Conservation (phyloP, 30 jellyfish, hydroid and myxozoan species). For the Aurelia coerulea region DNA sequence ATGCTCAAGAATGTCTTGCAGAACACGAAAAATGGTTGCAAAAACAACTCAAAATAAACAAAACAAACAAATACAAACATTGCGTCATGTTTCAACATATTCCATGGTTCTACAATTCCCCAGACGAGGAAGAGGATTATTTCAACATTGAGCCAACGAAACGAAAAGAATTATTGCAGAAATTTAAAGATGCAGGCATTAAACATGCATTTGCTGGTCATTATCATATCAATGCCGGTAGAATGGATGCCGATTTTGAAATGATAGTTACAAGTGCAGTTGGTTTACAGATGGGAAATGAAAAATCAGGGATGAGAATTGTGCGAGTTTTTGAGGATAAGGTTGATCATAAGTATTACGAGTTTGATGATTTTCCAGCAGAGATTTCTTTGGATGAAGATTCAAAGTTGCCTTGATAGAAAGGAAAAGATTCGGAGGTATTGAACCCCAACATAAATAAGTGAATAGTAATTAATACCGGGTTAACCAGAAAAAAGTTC, state of each 20-base stretch:
- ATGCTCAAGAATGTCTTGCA: slow-evolving; percentile 49
- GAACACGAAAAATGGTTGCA: slow-evolving; percentile 88
- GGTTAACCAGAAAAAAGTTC: no score
- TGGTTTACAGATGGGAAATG: slow-evolving; percentile 93
- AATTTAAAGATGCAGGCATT: slow-evolving; percentile 76
- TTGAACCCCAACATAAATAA: no score
- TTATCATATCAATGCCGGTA: slow-evolving; percentile 96
- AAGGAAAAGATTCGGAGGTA: no score
- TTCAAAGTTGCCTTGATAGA: slow-evolving; percentile 21
- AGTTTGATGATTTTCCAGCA: slow-evolving; percentile 64
- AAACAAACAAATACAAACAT: slow-evolving; percentile 57
- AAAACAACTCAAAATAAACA: slow-evolving; percentile 63
- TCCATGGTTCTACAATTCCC: slow-evolving; percentile 80
- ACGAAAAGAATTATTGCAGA: slow-evolving; percentile 42
- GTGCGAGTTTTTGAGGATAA: slow-evolving; percentile 80
- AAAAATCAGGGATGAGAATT: slow-evolving; percentile 86
- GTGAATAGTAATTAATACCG: no score
- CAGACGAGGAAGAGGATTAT: slow-evolving; percentile 91
- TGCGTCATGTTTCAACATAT: slow-evolving; percentile 85
- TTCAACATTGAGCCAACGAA: slow-evolving; percentile 66
- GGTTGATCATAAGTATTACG: slow-evolving; percentile 88
- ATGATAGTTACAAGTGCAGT: slow-evolving; percentile 89
- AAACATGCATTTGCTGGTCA: slow-evolving; percentile 90
- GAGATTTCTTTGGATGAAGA: slow-evolving; percentile 33
- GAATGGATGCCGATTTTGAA: slow-evolving; percentile 77